Evolutionary conservation across 2,797 vertebrate genomes (phyloP).

Genomic region (Gephyroberyx darwinii): DNA sequence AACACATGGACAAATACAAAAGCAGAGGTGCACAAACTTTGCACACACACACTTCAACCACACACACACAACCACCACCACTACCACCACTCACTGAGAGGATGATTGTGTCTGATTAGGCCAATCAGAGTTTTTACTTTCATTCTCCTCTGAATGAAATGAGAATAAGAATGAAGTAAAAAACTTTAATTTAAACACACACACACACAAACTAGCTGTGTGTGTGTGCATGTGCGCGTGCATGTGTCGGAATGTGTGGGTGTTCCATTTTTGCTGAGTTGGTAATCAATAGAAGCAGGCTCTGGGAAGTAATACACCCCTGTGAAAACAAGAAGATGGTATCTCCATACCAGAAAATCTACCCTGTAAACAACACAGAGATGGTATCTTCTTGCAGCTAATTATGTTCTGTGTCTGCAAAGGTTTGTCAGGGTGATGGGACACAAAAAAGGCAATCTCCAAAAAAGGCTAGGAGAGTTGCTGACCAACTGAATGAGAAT

Average conservation of each 20-base stretch:
- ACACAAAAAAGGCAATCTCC: not conserved
- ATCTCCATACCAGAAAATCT: not conserved
- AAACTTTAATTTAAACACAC: too few relatives aligned
- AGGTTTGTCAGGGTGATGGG: not conserved
- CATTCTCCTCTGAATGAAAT: not conserved
- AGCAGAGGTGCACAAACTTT: not conserved
- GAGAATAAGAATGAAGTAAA: too few relatives aligned
- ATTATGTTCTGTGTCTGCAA: not conserved
- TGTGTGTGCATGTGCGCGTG: not conserved
- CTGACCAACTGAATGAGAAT: not conserved
- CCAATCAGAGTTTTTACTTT: constrained; percentile 1
- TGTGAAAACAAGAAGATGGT: not conserved
- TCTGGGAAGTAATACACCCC: not conserved
- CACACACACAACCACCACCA: not conserved
- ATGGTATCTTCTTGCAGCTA: not conserved
- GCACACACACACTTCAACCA: not conserved
- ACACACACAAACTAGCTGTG: too few relatives aligned
- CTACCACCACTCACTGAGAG: not conserved
- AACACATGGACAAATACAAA: constrained; percentile 6
- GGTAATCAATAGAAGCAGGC: not conserved
- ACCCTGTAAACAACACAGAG: not conserved
- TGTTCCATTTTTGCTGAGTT: constrained; percentile 1
- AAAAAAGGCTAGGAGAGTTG: not conserved
- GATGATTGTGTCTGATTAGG: constrained; percentile 20
- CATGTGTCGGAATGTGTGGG: not conserved